Conservation (phyloP, 2,888 invertebrate genomes). For the Drosophila leonis region DNA sequence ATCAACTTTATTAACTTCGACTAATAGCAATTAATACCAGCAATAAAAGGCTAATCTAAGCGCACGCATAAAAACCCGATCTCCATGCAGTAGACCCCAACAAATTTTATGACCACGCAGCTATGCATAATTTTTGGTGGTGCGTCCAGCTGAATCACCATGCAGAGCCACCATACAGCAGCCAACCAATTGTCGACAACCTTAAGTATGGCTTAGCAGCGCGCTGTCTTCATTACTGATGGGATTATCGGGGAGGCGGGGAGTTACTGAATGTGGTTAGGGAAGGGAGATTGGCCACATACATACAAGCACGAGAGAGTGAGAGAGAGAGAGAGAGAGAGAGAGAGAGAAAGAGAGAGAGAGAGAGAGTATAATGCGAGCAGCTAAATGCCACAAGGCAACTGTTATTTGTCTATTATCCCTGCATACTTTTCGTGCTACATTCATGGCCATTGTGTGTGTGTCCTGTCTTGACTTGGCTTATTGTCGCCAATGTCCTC, state of each 20-base stretch:
- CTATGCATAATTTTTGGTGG: slow-evolving; percentile 63
- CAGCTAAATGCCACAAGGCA: slow-evolving; percentile 79
- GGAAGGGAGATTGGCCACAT: slow-evolving; percentile 1
- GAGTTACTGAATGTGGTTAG: background rate
- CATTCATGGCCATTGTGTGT: slow-evolving; percentile 32
- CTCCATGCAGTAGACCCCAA: slow-evolving; percentile 45
- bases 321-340: background rate
- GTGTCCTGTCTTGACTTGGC: slow-evolving; percentile 53
- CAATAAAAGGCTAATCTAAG: slow-evolving; percentile 81
- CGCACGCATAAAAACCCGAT: slow-evolving; percentile 62
- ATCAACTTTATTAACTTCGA: slow-evolving; percentile 81
- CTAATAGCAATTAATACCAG: slow-evolving; percentile 82
- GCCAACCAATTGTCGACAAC: slow-evolving; percentile 78
- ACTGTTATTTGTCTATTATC: slow-evolving; percentile 81
- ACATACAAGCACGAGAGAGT: slow-evolving; percentile 9
- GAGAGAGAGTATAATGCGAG: slow-evolving; percentile 45
- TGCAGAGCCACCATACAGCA: slow-evolving; percentile 6
- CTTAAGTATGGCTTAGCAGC: slow-evolving; percentile 80
- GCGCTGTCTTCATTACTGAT: slow-evolving; percentile 77
- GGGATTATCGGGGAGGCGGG: slow-evolving; percentile 41
- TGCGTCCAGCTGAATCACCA: slow-evolving; percentile 26
- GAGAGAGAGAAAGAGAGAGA: background rate
- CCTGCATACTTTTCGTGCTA: slow-evolving; percentile 65
- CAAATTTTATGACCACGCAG: slow-evolving; percentile 57
- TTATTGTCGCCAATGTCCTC: slow-evolving; percentile 75